Evolutionary conservation across 1,140 invertebrate species (phyloP).

Genomic region (Aplysia californica): DNA sequence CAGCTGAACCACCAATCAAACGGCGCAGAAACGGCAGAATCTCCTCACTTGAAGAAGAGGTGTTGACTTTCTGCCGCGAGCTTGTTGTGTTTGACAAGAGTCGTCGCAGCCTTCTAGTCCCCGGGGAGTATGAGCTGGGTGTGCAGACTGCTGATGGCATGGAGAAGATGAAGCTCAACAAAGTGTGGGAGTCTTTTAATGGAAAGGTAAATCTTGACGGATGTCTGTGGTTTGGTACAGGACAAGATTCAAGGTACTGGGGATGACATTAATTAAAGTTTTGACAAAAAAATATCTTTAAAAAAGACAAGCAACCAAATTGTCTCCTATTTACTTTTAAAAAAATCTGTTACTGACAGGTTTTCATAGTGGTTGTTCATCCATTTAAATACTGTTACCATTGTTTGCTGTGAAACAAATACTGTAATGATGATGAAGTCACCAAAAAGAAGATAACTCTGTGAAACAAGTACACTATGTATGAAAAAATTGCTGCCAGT

Average conservation of each 20-base stretch:
- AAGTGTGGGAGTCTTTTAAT: conserved; percentile 15
- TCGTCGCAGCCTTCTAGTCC: conserved; percentile 84
- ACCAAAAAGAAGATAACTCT: too few species aligned
- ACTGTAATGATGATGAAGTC: too few species aligned
- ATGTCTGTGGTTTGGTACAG: too few species aligned
- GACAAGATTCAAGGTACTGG: too few species aligned
- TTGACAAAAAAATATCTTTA: too few species aligned
- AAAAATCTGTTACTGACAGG: neutral
- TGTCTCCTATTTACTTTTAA: neutral
- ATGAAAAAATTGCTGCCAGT: too few species aligned
- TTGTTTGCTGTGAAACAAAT: too few species aligned
- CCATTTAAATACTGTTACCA: too few species aligned
- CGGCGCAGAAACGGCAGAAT: conserved; percentile 71
- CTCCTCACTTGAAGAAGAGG: conserved; percentile 68
- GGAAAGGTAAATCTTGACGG: conserved; percentile 7
- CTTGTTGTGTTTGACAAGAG: conserved; percentile 92
- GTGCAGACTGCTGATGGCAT: conserved; percentile 83
- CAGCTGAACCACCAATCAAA: conserved; percentile 74
- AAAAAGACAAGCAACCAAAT: too few species aligned
- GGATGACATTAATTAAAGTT: too few species aligned
- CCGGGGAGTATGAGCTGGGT: conserved; percentile 90
- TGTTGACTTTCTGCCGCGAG: conserved; percentile 82
- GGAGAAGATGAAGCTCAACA: conserved; percentile 41
- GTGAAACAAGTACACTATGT: too few species aligned
- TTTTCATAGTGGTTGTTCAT: too few species aligned